Percentiles rank a stretch among this genome's conserved stretches.
phyloP scores from a whole-genome alignment of 2,797 vertebrate genomes.

The Lithobates pipiens region DNA sequence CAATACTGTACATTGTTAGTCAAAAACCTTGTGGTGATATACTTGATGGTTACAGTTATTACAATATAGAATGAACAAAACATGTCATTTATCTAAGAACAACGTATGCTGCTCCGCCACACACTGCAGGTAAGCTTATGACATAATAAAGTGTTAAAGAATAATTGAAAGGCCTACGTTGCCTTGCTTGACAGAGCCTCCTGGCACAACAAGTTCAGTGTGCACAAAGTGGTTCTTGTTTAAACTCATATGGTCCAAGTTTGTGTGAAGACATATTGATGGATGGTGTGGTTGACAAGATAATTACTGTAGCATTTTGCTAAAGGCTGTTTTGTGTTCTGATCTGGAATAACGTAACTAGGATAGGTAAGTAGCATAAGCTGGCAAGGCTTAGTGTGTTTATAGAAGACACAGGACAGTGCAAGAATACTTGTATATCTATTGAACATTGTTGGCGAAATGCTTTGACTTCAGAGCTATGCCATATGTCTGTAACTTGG shows the following conservation, averaged over 20 bases:
- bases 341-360: constrained; percentile 7
- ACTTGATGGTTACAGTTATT: too few species aligned
- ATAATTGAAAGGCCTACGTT: background rate
- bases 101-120: too few species aligned
- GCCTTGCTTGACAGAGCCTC: background rate
- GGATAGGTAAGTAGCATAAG: constrained; percentile 25
- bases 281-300: constrained; percentile 44
- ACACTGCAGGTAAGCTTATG: too few species aligned
- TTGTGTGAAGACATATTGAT: constrained; percentile 50
- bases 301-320: constrained; percentile 58
- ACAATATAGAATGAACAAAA: too few species aligned
- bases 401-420: constrained; percentile 13
- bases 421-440: background rate
- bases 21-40: too few species aligned
- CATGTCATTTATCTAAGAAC: too few species aligned
- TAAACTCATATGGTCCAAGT: constrained; percentile 24
- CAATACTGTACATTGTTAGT: too few species aligned
- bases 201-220: constrained; percentile 17
- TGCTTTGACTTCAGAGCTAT: background rate
- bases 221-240: constrained; percentile 42
- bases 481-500: background rate
- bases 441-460: background rate
- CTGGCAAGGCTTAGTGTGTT: constrained; percentile 16
- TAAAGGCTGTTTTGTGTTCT: constrained; percentile 50
- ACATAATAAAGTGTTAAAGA: too few species aligned